A percentile compares a stretch with the other conserved stretches of the same genome.
Evolutionary conservation across 2,888 invertebrate species (phyloP).

Genomic region (Campoplex capitator): DNA sequence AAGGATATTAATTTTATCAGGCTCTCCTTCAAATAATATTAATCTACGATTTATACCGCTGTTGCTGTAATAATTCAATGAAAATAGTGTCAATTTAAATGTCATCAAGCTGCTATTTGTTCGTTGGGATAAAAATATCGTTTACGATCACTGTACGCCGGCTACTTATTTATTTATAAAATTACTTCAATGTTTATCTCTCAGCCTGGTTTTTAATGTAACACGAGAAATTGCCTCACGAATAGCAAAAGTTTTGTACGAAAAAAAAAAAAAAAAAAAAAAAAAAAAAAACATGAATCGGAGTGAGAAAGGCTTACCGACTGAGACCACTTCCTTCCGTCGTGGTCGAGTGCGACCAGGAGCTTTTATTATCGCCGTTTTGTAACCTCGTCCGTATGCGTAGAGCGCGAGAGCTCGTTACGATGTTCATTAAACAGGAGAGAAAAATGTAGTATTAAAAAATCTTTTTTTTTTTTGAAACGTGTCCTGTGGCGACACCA

Average conservation of each 20-base stretch:
- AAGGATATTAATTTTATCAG: not conserved
- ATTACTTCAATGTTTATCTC: not conserved
- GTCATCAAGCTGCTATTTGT: not conserved
- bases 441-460: not conserved
- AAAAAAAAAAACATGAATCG: constrained; percentile 1
- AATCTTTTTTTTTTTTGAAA: not conserved
- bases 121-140: not conserved
- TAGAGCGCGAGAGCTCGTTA: constrained; percentile 50
- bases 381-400: constrained; percentile 27
- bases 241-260: not conserved
- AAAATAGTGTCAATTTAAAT: not conserved
- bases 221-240: not conserved
- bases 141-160: not conserved
- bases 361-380: constrained; percentile 48
- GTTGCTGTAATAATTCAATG: not conserved
- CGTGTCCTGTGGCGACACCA: constrained; percentile 24
- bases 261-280: not conserved
- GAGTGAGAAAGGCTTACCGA: constrained; percentile 40
- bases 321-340: constrained; percentile 70
- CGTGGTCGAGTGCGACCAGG: constrained; percentile 50
- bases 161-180: not conserved
- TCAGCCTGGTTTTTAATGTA: not conserved
- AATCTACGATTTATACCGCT: not conserved
- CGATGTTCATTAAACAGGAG: constrained; percentile 22
- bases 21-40: not conserved